These are phyloP conservation scores for Colaptes auratus DNA, from an alignment of 2,113 vertebrate species.

Conservation along the genomic window DNA sequence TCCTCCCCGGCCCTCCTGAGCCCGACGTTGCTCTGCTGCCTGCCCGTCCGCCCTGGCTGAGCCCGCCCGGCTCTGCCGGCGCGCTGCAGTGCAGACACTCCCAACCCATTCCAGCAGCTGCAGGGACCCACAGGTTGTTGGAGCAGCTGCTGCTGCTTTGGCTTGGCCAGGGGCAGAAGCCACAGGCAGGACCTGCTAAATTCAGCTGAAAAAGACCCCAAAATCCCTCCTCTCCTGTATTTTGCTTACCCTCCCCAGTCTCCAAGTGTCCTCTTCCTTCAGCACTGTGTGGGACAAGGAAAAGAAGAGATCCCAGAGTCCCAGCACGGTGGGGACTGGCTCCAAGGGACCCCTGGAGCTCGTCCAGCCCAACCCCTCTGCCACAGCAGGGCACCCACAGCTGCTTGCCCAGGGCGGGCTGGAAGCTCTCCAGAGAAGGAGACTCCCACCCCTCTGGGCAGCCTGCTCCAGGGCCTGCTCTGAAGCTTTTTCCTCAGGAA, in stretches of 20 bases:
- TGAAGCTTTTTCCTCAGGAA: too few relatives aligned
- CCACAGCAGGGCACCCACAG: too few relatives aligned
- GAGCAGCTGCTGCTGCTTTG: neutral
- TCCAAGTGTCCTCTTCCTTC: neutral
- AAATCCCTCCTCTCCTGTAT: neutral
- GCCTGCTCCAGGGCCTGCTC: too few relatives aligned
- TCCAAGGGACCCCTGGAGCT: too few relatives aligned
- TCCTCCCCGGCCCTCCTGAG: neutral
- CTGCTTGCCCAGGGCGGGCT: too few relatives aligned
- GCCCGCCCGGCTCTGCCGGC: neutral
- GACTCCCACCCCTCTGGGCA: too few relatives aligned
- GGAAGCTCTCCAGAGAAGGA: too few relatives aligned
- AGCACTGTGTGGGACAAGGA: neutral
- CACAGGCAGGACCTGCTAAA: neutral
- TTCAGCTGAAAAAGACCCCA: neutral
- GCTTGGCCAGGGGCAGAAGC: neutral
- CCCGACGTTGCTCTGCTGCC: neutral
- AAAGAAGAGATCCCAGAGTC: neutral
- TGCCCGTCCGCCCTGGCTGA: neutral
- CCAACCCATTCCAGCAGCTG: conserved; percentile 12
- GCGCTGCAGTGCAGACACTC: conserved; percentile 53
- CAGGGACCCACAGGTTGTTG: neutral
- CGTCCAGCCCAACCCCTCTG: too few relatives aligned
- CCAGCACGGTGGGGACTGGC: too few relatives aligned
- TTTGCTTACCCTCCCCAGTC: accelerated